Percentiles rank a stretch among this genome's conserved stretches.
These are phyloP conservation scores for Bradypodion ventrale DNA, from an alignment of 2,797 vertebrate species.

Conservation along the genomic window DNA sequence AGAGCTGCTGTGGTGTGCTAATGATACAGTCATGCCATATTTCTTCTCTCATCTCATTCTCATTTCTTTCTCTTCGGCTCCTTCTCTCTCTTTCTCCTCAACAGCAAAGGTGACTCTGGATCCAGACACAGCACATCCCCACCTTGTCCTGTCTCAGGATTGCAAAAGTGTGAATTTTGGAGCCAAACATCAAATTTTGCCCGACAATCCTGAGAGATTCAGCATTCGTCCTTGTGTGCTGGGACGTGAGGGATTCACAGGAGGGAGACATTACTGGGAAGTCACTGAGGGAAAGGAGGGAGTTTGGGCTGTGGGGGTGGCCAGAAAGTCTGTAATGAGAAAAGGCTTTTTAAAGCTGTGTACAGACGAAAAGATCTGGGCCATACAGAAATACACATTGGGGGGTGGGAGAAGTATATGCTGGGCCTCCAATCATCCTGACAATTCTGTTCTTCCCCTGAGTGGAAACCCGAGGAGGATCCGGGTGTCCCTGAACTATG, in stretches of 20 bases:
- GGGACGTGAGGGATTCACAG: background rate
- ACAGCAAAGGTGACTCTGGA: slow-evolving; percentile 2
- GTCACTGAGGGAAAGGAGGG: background rate
- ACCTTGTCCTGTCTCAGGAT: background rate
- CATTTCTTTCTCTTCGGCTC: too few species aligned
- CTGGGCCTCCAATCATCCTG: background rate
- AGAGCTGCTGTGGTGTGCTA: too few species aligned
- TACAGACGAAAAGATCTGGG: background rate
- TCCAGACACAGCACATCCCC: background rate
- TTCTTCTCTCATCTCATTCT: too few species aligned
- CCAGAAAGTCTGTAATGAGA: background rate
- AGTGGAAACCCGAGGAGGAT: background rate
- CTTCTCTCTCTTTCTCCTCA: too few species aligned
- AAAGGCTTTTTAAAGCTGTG: background rate
- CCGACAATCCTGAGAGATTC: background rate
- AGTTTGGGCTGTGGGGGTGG: background rate
- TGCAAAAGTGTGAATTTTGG: background rate
- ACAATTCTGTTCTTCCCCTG: background rate
- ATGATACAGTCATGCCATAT: too few species aligned
- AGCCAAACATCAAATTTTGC: background rate
- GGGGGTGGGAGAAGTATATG: too few species aligned
- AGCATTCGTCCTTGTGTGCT: background rate
- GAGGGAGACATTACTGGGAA: slow-evolving; percentile 8
- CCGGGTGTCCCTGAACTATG: background rate
- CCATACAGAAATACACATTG: background rate